phyloP scores from a whole-genome alignment of 2,888 invertebrate genomes.

The Leucania comma region DNA sequence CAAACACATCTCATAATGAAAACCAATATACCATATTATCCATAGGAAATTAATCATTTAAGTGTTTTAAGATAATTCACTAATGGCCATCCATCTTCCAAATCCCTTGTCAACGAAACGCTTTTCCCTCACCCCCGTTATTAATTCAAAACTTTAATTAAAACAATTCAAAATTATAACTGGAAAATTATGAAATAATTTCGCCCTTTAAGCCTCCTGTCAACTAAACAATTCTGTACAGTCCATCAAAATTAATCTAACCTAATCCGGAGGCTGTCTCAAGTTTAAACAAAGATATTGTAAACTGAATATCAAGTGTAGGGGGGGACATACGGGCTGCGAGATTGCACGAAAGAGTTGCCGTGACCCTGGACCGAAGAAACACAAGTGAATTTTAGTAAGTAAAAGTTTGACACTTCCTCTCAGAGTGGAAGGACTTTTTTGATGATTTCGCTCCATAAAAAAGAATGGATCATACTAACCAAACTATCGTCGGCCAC shows the following conservation, averaged over 20 bases:
- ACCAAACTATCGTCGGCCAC: too few species aligned
- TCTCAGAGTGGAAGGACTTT: too few species aligned
- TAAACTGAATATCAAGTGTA: slow-evolving; percentile 84
- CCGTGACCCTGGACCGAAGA: too few species aligned
- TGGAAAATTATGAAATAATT: slow-evolving; percentile 86
- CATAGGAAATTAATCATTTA: slow-evolving; percentile 60
- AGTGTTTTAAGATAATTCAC: slow-evolving; percentile 61
- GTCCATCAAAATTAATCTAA: slow-evolving; percentile 90
- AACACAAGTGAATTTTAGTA: too few species aligned
- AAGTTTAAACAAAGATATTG: slow-evolving; percentile 89
- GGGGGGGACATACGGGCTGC: slow-evolving; percentile 43
- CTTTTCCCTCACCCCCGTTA: slow-evolving; percentile 74
- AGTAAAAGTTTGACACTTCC: too few species aligned
- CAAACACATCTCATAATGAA: slow-evolving; percentile 1
- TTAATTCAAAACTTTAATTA: slow-evolving; percentile 86
- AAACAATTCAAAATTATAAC: slow-evolving; percentile 84
- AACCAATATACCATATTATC: slow-evolving; percentile 17
- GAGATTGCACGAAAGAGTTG: too few species aligned
- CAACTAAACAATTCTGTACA: slow-evolving; percentile 87
- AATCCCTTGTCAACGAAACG: slow-evolving; percentile 77
- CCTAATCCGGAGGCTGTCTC: slow-evolving; percentile 86
- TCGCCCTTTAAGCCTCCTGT: slow-evolving; percentile 84
- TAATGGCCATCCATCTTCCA: slow-evolving; percentile 73
- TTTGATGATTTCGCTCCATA: too few species aligned
- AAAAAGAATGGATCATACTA: too few species aligned